These are phyloP conservation scores for Seira ritae DNA, from an alignment of 2,888 invertebrate genomes.

Conservation along the genomic window DNA sequence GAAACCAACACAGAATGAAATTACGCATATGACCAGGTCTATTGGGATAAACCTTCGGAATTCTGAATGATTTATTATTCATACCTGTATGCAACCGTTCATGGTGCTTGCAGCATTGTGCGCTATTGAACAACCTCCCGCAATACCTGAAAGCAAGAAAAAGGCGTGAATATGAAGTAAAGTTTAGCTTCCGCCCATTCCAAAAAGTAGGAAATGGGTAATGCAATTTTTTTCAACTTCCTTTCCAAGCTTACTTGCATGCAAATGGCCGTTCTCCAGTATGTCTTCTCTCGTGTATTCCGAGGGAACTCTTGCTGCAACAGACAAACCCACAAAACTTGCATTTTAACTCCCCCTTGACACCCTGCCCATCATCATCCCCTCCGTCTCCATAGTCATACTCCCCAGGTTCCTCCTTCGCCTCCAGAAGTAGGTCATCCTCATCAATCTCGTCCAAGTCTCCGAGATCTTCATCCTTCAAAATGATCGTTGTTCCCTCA, in stretches of 20 bases:
- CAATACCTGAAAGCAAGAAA: slow-evolving; percentile 65
- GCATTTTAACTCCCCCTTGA: slow-evolving; percentile 65
- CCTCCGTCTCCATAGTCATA: slow-evolving; percentile 37
- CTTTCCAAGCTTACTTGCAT: slow-evolving; percentile 61
- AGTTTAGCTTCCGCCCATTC: no score
- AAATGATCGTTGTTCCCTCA: slow-evolving; percentile 19
- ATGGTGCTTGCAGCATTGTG: slow-evolving; percentile 68
- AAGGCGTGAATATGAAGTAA: no score
- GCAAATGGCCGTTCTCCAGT: slow-evolving; percentile 67
- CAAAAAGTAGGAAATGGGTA: not conserved
- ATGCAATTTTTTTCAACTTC: not conserved
- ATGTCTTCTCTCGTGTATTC: slow-evolving; percentile 67
- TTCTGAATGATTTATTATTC: not conserved
- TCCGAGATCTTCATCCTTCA: slow-evolving; percentile 49
- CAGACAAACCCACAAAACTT: slow-evolving; percentile 69
- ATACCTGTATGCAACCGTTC: slow-evolving; percentile 62
- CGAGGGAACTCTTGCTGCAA: slow-evolving; percentile 63
- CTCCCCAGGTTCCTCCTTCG: slow-evolving; percentile 51
- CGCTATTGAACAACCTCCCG: slow-evolving; percentile 66
- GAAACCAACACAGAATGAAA: not conserved
- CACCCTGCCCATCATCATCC: slow-evolving; percentile 43
- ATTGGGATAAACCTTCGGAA: not conserved
- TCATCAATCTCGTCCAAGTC: slow-evolving; percentile 56
- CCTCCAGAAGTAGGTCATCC: slow-evolving; percentile 53
- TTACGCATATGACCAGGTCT: not conserved